Base-by-base conservation (phyloP, 2,113 vertebrate genomes). In the Brachypodius melanocephalos region DNA sequence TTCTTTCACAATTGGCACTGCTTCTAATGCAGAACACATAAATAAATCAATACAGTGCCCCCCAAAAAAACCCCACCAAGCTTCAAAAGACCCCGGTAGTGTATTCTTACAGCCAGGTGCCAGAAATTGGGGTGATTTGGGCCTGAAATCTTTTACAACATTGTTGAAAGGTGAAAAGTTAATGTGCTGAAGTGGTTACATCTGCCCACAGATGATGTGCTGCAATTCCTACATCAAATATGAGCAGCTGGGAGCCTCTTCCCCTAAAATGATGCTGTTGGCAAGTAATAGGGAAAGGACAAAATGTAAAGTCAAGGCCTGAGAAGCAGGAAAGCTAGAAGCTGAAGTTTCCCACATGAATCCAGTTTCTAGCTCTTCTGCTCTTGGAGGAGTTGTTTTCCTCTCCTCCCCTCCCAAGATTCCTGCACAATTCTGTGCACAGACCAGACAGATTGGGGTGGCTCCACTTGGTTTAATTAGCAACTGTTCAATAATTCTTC, bases 401-500 rank as follows among this genome's bases (percentile, higher is more conserved):
- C 14, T 43, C 14, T 61, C 13, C 48, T 77, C 13, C 15, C 11
- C 34, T 84, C 34, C 12, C 25, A 81, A 61, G 36, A 82, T 66
- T 43, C 75, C 62, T 76, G 43, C 12, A 14, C 49, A 40, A 14
- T 52, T 80, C 46, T 81, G 7, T 54, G 12, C 49, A 34, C 46
- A 62, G 36, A 28, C 20, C 59, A n/a, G 68, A 61, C 40, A 78
- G 14, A 54, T 24, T 80, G 59, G 26, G 68, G 29, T 46, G 57
- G 68, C 34, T 93, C 28, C 55, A 13, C 46, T 91, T 88, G 42
- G 42, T 75, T 93, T 89, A 82, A 92, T 78, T 72, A 93, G 3
- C n/a, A 85, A 16, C 54, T 66, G 17, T 34, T 57, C 77, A 79
- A 51, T 87, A 89, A 49, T 76, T 93, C 91, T 85, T 89, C 81